Conservation (phyloP, 2,797 vertebrate genomes). For the Liparis tanakae region DNA sequence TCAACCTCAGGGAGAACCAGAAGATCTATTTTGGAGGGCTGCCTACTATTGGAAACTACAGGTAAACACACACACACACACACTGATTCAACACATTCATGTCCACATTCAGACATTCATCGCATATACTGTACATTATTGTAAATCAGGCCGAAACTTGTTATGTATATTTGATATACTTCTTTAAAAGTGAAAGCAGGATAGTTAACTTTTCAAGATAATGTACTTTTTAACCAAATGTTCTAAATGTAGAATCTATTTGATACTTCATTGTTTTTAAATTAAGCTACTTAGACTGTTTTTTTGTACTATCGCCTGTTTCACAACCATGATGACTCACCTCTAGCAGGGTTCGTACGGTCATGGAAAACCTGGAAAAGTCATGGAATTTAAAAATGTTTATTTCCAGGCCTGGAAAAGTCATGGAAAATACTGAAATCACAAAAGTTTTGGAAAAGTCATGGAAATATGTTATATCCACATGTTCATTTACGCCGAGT, state of each 20-base stretch:
- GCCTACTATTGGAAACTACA: slow-evolving; percentile 91
- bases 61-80: slow-evolving; percentile 78
- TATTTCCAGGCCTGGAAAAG: no score
- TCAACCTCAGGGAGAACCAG: slow-evolving; percentile 92
- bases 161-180: neutral
- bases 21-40: slow-evolving; percentile 97
- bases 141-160: neutral
- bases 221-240: neutral
- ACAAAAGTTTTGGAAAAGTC: no score
- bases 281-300: neutral
- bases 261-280: neutral
- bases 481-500: no score
- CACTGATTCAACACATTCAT: neutral
- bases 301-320: neutral
- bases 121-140: neutral
- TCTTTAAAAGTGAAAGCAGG: neutral
- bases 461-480: no score
- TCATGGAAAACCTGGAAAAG: no score
- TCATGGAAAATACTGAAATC: no score
- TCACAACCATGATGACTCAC: slow-evolving; percentile 1
- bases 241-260: neutral
- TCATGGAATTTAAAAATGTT: no score
- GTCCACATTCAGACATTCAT: neutral
- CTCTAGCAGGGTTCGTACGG: no score
- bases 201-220: neutral